Percentiles rank a stretch among this genome's conserved stretches.
Evolutionary conservation across 2,797 vertebrate species (phyloP).

Genomic region (Aratinga solstitialis): DNA sequence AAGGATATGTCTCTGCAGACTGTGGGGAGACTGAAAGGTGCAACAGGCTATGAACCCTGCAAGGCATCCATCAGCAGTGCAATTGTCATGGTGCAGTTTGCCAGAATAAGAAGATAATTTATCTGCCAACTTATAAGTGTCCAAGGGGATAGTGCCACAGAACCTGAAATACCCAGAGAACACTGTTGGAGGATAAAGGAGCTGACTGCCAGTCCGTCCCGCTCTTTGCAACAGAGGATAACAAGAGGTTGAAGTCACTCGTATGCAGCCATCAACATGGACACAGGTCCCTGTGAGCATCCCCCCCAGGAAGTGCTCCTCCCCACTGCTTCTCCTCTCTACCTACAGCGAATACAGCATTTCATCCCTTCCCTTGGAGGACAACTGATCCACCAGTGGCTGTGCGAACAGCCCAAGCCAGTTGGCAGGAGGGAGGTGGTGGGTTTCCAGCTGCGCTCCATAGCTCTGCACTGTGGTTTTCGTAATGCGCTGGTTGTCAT

Average conservation of each 20-base stretch:
- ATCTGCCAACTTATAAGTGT: neutral
- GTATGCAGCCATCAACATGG: neutral
- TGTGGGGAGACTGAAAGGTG: neutral
- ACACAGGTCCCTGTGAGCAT: neutral
- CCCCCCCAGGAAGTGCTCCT: neutral
- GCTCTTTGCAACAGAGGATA: neutral
- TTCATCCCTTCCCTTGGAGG: neutral
- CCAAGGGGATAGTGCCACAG: neutral
- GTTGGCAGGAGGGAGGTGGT: slow-evolving; percentile 10
- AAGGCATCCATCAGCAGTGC: neutral
- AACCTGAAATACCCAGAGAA: neutral
- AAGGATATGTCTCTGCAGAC: neutral
- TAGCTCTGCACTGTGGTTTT: slow-evolving; percentile 35
- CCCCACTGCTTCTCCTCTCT: neutral
- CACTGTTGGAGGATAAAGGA: neutral
- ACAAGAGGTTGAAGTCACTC: neutral
- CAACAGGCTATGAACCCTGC: neutral
- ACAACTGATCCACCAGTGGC: neutral
- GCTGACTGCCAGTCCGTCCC: neutral
- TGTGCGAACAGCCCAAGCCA: neutral
- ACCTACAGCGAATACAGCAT: neutral
- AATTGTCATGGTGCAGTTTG: neutral
- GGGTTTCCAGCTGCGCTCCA: slow-evolving; percentile 55
- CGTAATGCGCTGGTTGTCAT: slow-evolving; percentile 53
- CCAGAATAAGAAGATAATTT: neutral